Evolutionary conservation across 2,797 vertebrate genomes (phyloP).

Genomic region (Sebastolobus alascanus): DNA sequence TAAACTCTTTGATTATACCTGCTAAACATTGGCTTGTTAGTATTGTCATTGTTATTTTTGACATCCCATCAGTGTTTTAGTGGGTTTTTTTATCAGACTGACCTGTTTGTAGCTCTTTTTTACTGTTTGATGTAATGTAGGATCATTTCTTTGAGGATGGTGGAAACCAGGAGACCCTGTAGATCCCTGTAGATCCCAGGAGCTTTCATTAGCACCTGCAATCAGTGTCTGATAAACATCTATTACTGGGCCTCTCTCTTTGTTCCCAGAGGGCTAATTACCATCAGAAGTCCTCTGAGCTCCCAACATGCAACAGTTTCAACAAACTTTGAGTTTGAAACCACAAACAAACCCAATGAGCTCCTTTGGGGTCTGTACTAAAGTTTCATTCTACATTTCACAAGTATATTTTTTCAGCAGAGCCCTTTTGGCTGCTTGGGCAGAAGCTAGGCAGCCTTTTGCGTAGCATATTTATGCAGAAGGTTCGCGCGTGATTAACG

Average conservation of each 20-base stretch:
- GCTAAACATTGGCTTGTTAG: neutral
- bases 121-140: neutral
- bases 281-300: slow-evolving; percentile 48
- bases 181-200: neutral
- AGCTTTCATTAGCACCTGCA: slow-evolving; percentile 12
- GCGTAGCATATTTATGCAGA: too few species aligned
- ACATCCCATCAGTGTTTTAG: neutral
- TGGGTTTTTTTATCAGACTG: neutral
- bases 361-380: neutral
- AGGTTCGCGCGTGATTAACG: too few species aligned
- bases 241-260: too few species aligned
- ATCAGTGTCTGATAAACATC: slow-evolving; percentile 20
- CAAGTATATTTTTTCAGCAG: too few species aligned
- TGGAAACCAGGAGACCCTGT: neutral
- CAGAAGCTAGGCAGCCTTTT: too few species aligned
- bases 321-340: neutral
- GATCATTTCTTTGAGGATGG: neutral
- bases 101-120: neutral
- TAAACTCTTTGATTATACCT: neutral
- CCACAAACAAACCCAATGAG: slow-evolving; percentile 7
- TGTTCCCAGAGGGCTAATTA: slow-evolving; percentile 72
- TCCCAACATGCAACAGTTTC: slow-evolving; percentile 29
- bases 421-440: too few species aligned
- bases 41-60: neutral
- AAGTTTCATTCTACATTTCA: neutral